Evolutionary conservation across 1,140 invertebrate species (phyloP).

Genomic region (Drosophila bipectinata): DNA sequence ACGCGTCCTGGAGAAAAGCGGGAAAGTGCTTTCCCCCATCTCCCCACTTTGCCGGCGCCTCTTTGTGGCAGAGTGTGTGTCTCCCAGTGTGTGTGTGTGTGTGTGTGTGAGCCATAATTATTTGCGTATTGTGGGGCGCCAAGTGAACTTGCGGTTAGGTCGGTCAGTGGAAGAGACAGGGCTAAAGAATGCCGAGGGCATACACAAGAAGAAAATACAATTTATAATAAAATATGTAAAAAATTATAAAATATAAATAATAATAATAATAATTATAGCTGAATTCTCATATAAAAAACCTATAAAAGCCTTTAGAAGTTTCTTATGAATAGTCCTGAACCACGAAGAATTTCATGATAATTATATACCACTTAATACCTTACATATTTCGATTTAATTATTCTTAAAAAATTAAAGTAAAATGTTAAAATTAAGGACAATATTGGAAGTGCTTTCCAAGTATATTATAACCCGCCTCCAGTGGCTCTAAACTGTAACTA

Average conservation of each 20-base stretch:
- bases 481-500: too few relatives aligned
- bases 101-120: constrained; percentile 48
- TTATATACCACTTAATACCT: too few relatives aligned
- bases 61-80: constrained; percentile 12
- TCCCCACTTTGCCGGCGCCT: neutral
- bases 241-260: neutral
- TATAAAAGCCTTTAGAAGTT: too few relatives aligned
- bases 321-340: too few relatives aligned
- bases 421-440: too few relatives aligned
- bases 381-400: too few relatives aligned
- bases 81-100: constrained; percentile 2
- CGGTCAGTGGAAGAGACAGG: constrained; percentile 11
- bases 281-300: too few relatives aligned
- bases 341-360: too few relatives aligned
- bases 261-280: neutral
- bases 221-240: neutral
- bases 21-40: neutral
- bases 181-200: constrained; percentile 34
- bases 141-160: constrained; percentile 29
- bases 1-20: constrained; percentile 54
- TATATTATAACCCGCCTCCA: too few relatives aligned
- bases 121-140: constrained; percentile 68
- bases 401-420: too few relatives aligned
- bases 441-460: too few relatives aligned
- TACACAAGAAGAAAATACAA: neutral